phyloP scores from a whole-genome alignment of 2,797 vertebrate species.

The Aeoliscus strigatus region DNA sequence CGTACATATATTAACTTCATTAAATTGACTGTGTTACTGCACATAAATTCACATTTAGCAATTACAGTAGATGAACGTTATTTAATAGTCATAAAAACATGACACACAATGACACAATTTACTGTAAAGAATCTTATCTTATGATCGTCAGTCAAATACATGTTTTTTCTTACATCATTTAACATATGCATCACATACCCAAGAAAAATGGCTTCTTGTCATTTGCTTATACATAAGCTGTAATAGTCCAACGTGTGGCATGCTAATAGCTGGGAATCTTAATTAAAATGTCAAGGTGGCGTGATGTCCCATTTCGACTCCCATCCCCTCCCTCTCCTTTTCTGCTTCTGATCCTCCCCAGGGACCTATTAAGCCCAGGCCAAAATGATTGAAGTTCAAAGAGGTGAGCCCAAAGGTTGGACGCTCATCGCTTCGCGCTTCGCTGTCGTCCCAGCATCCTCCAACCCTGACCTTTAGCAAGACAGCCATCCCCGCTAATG shows the following conservation, averaged over 20 bases:
- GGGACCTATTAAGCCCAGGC: conserved; percentile 79
- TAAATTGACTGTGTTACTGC: no score
- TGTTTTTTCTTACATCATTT: conserved; percentile 16
- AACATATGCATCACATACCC: not conserved
- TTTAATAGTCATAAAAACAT: conserved; percentile 16
- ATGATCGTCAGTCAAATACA: conserved; percentile 9
- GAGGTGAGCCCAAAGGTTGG: conserved; percentile 77
- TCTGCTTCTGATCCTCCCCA: conserved; percentile 75
- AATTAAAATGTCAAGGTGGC: conserved; percentile 85
- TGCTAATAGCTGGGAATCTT: conserved; percentile 77
- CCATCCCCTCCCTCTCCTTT: conserved; percentile 59
- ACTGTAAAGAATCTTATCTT: conserved; percentile 8
- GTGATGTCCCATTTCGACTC: conserved; percentile 77
- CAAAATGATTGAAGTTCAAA: conserved; percentile 83
- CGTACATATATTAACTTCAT: no score
- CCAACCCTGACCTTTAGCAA: conserved; percentile 80
- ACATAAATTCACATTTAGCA: no score
- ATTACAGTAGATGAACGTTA: no score
- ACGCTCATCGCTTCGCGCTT: conserved; percentile 63
- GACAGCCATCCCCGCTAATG: conserved; percentile 77
- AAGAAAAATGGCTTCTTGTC: conserved; percentile 49
- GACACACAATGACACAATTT: conserved; percentile 19
- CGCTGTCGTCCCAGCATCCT: conserved; percentile 68
- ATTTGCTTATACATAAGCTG: conserved; percentile 63
- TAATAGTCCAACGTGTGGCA: conserved; percentile 64